These are phyloP conservation scores for Holothuria leucospilota DNA, from an alignment of 53 echinoderm and acorn worm species.

Conservation along the genomic window DNA sequence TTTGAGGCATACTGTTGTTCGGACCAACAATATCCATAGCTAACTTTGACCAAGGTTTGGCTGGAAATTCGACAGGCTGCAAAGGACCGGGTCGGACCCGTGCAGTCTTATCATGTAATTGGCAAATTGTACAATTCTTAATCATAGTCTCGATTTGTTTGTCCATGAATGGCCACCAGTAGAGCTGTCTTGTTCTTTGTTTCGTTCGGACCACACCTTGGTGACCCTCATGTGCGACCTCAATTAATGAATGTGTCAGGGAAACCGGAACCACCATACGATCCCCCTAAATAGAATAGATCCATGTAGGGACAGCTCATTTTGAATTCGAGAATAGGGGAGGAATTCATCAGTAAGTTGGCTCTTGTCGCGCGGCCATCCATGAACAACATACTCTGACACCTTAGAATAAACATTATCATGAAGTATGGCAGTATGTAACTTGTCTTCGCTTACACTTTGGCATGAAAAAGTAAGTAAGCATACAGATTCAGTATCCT, in stretches of 20 bases:
- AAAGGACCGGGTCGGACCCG: constrained; percentile 22
- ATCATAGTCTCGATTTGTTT: constrained; percentile 16
- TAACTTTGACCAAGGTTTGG: background rate
- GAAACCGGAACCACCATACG: too few relatives aligned
- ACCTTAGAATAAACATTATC: too few relatives aligned
- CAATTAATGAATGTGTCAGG: constrained; percentile 18
- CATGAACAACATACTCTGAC: too few relatives aligned
- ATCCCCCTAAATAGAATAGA: too few relatives aligned
- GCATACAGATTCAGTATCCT: too few relatives aligned
- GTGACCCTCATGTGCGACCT: constrained; percentile 65
- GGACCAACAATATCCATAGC: constrained; percentile 3
- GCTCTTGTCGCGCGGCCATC: too few relatives aligned
- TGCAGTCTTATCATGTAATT: constrained; percentile 60
- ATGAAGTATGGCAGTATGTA: too few relatives aligned
- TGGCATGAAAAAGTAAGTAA: too few relatives aligned
- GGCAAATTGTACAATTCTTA: constrained; percentile 56
- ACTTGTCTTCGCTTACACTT: too few relatives aligned
- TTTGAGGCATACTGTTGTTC: background rate
- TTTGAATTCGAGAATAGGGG: too few relatives aligned
- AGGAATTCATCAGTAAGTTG: too few relatives aligned
- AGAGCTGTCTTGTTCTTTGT: constrained; percentile 55
- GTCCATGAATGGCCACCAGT: constrained; percentile 82
- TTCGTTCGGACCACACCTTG: constrained; percentile 72
- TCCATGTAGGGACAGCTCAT: too few relatives aligned
- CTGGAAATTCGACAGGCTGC: background rate